Percentiles rank a stretch among this genome's conserved stretches.
These are phyloP conservation scores for Chloroclystis v-ata DNA, from an alignment of 2,888 invertebrate genomes.

Conservation along the genomic window DNA sequence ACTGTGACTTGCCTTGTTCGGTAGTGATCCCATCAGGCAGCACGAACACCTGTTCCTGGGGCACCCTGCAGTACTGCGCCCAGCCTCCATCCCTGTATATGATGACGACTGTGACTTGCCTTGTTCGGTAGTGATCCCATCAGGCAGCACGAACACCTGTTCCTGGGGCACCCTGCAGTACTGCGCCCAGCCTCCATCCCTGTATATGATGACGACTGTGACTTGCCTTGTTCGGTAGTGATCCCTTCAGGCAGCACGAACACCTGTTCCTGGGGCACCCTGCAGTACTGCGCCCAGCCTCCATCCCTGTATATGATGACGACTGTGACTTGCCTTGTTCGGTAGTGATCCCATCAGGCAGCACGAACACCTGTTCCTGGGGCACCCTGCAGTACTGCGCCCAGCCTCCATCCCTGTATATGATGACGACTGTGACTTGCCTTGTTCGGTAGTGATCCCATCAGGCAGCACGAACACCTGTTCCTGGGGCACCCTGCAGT, in stretches of 20 bases:
- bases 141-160: conserved; percentile 80
- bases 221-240: conserved; percentile 79
- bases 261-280: conserved; percentile 80
- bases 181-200: conserved; percentile 84
- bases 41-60: conserved; percentile 79
- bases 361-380: conserved; percentile 80
- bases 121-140: conserved; percentile 76
- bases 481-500: conserved; percentile 76
- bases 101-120: conserved; percentile 80
- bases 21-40: conserved; percentile 76
- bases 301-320: conserved; percentile 82
- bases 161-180: conserved; percentile 79
- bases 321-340: conserved; percentile 79
- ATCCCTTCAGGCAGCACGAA: conserved; percentile 79
- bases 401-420: conserved; percentile 83
- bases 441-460: conserved; percentile 77
- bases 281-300: conserved; percentile 83
- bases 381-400: conserved; percentile 81
- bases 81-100: conserved; percentile 83
- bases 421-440: conserved; percentile 80
- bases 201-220: conserved; percentile 82
- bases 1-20: conserved; percentile 77
- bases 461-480: conserved; percentile 80
- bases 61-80: conserved; percentile 81
- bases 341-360: conserved; percentile 79